Base-by-base conservation (phyloP, 2,797 vertebrate genomes). In the Manis pentadactyla region DNA sequence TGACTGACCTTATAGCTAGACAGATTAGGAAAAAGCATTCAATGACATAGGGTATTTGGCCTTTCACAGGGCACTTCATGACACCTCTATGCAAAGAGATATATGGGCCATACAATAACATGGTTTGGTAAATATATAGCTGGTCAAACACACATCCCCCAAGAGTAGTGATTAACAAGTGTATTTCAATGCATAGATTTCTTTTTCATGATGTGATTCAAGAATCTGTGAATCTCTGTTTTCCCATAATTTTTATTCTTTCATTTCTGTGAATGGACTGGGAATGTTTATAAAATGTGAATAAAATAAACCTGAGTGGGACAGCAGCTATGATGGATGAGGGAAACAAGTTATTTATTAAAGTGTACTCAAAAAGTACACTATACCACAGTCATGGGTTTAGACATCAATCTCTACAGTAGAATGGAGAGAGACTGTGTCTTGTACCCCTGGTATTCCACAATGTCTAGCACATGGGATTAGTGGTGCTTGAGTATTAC, bases 311-410 rank as follows among this genome's bases (percentile, higher is more conserved):
- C 34, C 64, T 51, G 29, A 83, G 59, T 37, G 34, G 34, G 64
- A 21, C 31, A 89, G 51, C 31, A 84, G 83, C 21, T 27, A 46
- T 68, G 87, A 93, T 29, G 11, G 74, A 79, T 95, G 79, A 87
- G 83, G 88, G 66, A 90, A 95, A 68, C 3, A 31, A 31, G 21
- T 25, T 73, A 86, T 94, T 89, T 94, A 73, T 75, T 49, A 84
- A 59, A 21, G 3, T 31, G 49, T 12, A 55, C 27, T 92, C 39
- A 46, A 23, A 46, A 88, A 89, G 23, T 73, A 31, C 51, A 81
- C 91, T 66, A 68, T 25, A 39, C 29, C 23, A 5, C 7, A 84
- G 63, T 51, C 86, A 64, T 71, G 68, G 46, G 29, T 71, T 86
- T 59, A 75, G 25, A 55, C 37, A 96, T 95, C 68, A 19, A 79